These are phyloP conservation scores for Hylaeus volcanicus DNA, from an alignment of 1,140 invertebrate species.

Conservation along the genomic window DNA sequence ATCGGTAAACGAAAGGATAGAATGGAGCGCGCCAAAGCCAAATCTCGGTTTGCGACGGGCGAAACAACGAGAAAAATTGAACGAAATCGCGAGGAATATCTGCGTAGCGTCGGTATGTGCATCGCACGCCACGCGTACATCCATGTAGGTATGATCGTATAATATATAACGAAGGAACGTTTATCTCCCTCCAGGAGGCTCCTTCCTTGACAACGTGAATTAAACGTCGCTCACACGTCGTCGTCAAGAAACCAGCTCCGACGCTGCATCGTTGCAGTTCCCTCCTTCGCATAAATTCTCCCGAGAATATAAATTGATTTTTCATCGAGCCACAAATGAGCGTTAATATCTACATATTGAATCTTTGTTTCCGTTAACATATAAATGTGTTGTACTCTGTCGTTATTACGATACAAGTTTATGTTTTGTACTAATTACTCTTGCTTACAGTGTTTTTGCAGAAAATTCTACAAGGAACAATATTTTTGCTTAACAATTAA, in stretches of 20 bases:
- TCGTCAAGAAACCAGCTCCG: conserved; percentile 17
- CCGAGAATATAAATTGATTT: conserved; percentile 33
- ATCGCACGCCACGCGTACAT: too few species aligned
- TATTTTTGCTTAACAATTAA: too few species aligned
- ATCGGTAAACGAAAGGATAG: background rate
- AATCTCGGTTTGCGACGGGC: background rate
- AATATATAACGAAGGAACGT: conserved; percentile 14
- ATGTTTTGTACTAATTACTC: too few species aligned
- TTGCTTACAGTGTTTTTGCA: too few species aligned
- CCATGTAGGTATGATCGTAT: background rate
- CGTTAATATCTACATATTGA: conserved; percentile 26
- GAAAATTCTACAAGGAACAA: too few species aligned
- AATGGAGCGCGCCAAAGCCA: background rate
- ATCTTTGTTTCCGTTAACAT: conserved; percentile 1
- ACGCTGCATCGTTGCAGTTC: conserved; percentile 5
- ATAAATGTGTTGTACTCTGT: too few species aligned
- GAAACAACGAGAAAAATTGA: conserved; percentile 25
- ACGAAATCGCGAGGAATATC: background rate
- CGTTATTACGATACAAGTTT: too few species aligned
- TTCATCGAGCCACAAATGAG: conserved; percentile 32
- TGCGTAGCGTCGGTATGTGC: background rate
- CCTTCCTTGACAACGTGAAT: conserved; percentile 47
- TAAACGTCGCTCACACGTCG: conserved; percentile 51
- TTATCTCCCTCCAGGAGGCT: conserved; percentile 33
- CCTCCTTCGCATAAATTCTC: conserved; percentile 24